Base-by-base conservation (phyloP, 2,888 invertebrate species). In the Chrysopilus asiliformis region DNA sequence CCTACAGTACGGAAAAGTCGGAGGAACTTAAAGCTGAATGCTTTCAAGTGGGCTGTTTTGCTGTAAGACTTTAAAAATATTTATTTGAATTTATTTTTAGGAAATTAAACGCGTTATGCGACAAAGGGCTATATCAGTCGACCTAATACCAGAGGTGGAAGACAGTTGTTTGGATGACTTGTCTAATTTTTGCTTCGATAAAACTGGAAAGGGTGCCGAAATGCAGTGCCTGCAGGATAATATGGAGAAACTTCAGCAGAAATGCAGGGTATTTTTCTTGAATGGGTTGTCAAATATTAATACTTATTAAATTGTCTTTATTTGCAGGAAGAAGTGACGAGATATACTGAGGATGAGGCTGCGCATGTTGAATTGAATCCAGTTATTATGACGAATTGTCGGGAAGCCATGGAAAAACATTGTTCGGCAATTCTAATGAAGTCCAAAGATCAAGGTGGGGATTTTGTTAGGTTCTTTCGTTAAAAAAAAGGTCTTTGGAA, bases 141-240 rank as follows among this genome's bases (percentile, higher is more conserved):
- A 93, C 55, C 68, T 98, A 26, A 79, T 91, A 52, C 97, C 97
- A 2, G 87, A 93, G 63, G 80, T 98, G 32, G 95, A 95, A 64
- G 82, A 84, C 50, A 72, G 71, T 24, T 98, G 98, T 56, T 68
- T 97, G 15, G 74, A 76, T 43, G 93, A 95, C 51, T 69, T 98
- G 14, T 81, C 85, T 0, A 69, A 71, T 40, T 70, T 74, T 49
- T 98, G 98, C 58, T 79, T 77, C 40, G 80, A 83, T 46, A 81
- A 84, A 57, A 79, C 79, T n/a, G 79, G 76, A 19, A 82, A 79
- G 57, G 89, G 90, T 17, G 83, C 87, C 58, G 97, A 98, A 68
- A 83, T 95, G 68, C 66, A 74, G 39, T 98, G 97, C 53, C 70
- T 97, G 32, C 95, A 97, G 63, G 80, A 79, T 46, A 80, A 83